Base-by-base conservation (phyloP, 2,888 invertebrate species). In the Sthenelais limicola region DNA sequence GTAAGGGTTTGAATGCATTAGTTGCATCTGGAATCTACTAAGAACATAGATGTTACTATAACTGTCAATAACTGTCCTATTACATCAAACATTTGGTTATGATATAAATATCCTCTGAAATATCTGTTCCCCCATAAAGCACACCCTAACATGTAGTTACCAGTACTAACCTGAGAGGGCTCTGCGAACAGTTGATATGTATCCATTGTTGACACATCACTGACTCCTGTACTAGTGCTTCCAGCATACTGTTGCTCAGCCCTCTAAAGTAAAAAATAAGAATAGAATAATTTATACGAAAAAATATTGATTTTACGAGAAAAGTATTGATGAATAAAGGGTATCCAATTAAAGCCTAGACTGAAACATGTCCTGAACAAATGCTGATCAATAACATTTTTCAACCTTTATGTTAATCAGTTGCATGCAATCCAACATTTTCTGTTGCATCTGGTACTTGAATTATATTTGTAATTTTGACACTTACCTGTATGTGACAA, bases 401-500 rank as follows among this genome's bases (percentile, higher is more conserved):
- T 43, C 18, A 43, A 43, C 9, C 12, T 43, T 43, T 12, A 43
- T 43, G 9, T 43, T 43, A 12, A 18, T 43, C n/a, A n/a, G n/a
- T 9, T 43, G 9, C 43, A 43, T 43, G 43, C 43, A 43, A 43
- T 12, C 12, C 43, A 43, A 18, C 43, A 18, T 9, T 43, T 9
- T 43, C 43, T 18, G 18, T 43, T 43, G 9, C 43, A 12, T 12
- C 12, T 9, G 18, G 12, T 43, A 43, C 9, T 43, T 43, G 43
- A 12, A 18, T 18, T 43, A 18, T 43, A 12, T 43, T 43, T 43
- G 18, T 12, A 9, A 43, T 18, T 43, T 43, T 43, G 43, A 43
- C 12, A 43, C 18, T 69, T 56, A 73, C 73, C 73, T 73, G 73
- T 73, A 73, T 1, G 52, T 54, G 73, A 73, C 56, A 30, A 73